A percentile compares a stretch with the other conserved stretches of the same genome.
phyloP scores from a whole-genome alignment of 2,797 vertebrate genomes.

The Enteromius viviparus region DNA sequence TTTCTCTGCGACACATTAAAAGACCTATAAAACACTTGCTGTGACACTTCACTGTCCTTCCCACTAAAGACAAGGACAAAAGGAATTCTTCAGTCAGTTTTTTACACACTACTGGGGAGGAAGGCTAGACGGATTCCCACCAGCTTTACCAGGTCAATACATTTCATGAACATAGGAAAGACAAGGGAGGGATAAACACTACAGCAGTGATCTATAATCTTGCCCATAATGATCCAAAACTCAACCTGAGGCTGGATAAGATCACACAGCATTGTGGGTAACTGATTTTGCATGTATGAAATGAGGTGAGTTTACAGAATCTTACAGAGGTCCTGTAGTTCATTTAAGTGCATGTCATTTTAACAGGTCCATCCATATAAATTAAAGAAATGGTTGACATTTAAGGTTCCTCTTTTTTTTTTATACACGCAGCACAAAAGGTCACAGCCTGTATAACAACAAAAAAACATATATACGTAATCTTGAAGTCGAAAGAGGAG shows the following conservation, averaged over 20 bases:
- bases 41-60: background rate
- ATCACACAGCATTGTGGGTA: slow-evolving; percentile 29
- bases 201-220: slow-evolving; percentile 3
- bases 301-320: slow-evolving; percentile 9
- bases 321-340: slow-evolving; percentile 18
- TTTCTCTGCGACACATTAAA: background rate
- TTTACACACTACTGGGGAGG: background rate
- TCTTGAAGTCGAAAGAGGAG: slow-evolving; percentile 4
- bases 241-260: background rate
- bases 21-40: slow-evolving; percentile 15
- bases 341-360: slow-evolving; percentile 30
- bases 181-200: slow-evolving; percentile 28
- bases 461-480: background rate
- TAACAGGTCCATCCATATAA: slow-evolving; percentile 38
- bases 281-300: background rate
- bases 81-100: background rate
- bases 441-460: slow-evolving; percentile 44
- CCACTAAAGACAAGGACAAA: background rate
- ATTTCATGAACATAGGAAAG: slow-evolving; percentile 16
- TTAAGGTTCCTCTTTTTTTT: slow-evolving; percentile 25
- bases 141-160: background rate
- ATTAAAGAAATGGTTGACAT: slow-evolving; percentile 26
- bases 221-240: slow-evolving; percentile 5
- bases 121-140: background rate
- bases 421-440: slow-evolving; percentile 38